These are phyloP conservation scores for Sicus ferrugineus DNA, from an alignment of 2,888 invertebrate genomes.

Conservation along the genomic window DNA sequence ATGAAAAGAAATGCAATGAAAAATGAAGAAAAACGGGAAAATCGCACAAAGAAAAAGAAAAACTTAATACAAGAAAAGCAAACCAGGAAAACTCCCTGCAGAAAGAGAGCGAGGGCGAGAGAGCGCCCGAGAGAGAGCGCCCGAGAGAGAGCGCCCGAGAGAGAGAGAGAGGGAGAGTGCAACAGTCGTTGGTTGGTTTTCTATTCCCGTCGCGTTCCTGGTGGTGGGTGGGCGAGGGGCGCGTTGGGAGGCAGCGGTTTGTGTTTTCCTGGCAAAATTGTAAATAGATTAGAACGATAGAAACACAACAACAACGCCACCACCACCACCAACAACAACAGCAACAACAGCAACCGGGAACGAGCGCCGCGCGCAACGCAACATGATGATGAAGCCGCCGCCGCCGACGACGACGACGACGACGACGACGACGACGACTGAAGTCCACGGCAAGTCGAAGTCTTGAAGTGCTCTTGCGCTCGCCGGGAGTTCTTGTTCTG, in stretches of 20 bases:
- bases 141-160: neutral
- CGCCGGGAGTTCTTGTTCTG: slow-evolving; percentile 43
- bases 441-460: slow-evolving; percentile 40
- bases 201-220: slow-evolving; percentile 34
- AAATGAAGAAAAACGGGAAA: slow-evolving; percentile 19
- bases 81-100: slow-evolving; percentile 44
- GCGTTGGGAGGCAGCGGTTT: slow-evolving; percentile 28
- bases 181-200: slow-evolving; percentile 22
- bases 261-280: slow-evolving; percentile 41
- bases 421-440: slow-evolving; percentile 25
- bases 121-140: slow-evolving; percentile 36
- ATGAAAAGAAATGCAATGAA: slow-evolving; percentile 18
- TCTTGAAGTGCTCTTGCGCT: slow-evolving; percentile 29
- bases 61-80: slow-evolving; percentile 22
- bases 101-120: slow-evolving; percentile 42
- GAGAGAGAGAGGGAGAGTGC: neutral
- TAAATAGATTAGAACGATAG: slow-evolving; percentile 43
- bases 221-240: neutral
- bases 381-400: slow-evolving; percentile 15
- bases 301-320: slow-evolving; percentile 38
- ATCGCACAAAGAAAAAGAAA: slow-evolving; percentile 20
- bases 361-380: slow-evolving; percentile 19
- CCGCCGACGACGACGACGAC: too few relatives aligned
- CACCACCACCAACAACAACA: slow-evolving; percentile 36
- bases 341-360: slow-evolving; percentile 34